These are phyloP conservation scores for Drosophila incognita DNA, from an alignment of 2,888 invertebrate genomes.

Conservation along the genomic window DNA sequence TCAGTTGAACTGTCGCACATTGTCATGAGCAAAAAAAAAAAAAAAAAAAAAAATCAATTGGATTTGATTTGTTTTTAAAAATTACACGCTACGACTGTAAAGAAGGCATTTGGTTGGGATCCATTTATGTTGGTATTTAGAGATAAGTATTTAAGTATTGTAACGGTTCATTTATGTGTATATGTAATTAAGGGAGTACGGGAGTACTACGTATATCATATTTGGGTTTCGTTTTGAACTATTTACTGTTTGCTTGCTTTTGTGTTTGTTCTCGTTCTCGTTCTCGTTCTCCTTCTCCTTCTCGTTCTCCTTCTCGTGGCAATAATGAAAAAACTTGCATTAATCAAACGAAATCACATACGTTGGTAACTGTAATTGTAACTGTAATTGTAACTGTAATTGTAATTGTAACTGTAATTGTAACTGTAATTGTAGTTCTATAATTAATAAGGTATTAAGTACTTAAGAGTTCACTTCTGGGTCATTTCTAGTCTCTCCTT, in stretches of 20 bases:
- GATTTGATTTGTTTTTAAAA: neutral
- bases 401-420: neutral
- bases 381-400: neutral
- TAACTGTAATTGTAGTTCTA: constrained; percentile 3
- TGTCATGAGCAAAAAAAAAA: neutral
- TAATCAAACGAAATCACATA: constrained; percentile 19
- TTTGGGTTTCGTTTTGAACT: constrained; percentile 45
- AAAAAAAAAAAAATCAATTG: neutral
- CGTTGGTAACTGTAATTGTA: neutral
- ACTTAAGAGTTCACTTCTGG: constrained; percentile 27
- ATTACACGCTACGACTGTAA: constrained; percentile 56
- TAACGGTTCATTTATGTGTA: constrained; percentile 22
- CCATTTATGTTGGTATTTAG: constrained; percentile 30
- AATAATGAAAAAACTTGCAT: constrained; percentile 26
- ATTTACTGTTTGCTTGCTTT: constrained; percentile 36
- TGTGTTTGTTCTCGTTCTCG: constrained; percentile 4
- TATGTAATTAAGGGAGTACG: constrained; percentile 1
- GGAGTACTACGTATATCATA: constrained; percentile 13
- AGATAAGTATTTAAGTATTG: constrained; percentile 19
- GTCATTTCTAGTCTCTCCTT: neutral
- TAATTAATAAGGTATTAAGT: constrained; percentile 35
- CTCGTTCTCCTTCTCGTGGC: neutral
- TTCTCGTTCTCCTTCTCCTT: neutral
- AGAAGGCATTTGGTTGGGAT: constrained; percentile 63
- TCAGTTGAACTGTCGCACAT: constrained; percentile 27